Evolutionary conservation across 2,888 invertebrate genomes (phyloP), one percentile per base, ranked within the genome.

Genomic region (Oasisia sp.): DNA sequence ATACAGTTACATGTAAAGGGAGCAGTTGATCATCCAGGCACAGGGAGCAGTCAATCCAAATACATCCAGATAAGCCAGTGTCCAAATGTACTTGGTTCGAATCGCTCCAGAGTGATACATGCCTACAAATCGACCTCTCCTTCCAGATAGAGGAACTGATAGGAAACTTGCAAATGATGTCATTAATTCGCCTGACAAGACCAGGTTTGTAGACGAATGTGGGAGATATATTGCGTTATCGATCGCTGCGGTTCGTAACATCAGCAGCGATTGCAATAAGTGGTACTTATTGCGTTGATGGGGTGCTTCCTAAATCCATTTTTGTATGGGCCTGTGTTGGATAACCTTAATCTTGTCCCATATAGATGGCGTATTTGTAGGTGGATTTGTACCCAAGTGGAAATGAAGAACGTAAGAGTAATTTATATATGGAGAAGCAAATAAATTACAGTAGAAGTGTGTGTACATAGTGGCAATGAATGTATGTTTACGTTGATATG

Each of bases 91-190:
- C 27, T 74, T 74, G 27, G 3, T 27, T 7, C 4, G 27, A 27
- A 27, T n/a, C 19, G 27, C 7, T 74, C 74, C 74, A 27, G 74
- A 74, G 27, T 74, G 74, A 74, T 74, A 74, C 27, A 74, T 74
- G 74, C 74, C 7, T 74, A 74, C 74, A 74, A 7, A 74, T 74
- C n/a, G 19, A 74, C n/a, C 19, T 38, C 1, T 38, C 27, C 7
- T 27, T 27, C 19, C 14, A 74, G 74, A 19, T 74, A 74, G 27
- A 74, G 74, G 74, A 74, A 74, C 27, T 74, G 74, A 74, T 74
- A 74, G 74, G 27, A 74, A 74, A 74, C 74, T 74, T 74, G 74
- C 74, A 74, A n/a, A 74, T 74, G 74, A 74, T 27, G 74, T 74
- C 14, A 74, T 74, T 74, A 74, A 74, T 74, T 74, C 27, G 74